Evolutionary conservation across 2,113 vertebrate species (phyloP).

Genomic region (Physeter macrocephalus): DNA sequence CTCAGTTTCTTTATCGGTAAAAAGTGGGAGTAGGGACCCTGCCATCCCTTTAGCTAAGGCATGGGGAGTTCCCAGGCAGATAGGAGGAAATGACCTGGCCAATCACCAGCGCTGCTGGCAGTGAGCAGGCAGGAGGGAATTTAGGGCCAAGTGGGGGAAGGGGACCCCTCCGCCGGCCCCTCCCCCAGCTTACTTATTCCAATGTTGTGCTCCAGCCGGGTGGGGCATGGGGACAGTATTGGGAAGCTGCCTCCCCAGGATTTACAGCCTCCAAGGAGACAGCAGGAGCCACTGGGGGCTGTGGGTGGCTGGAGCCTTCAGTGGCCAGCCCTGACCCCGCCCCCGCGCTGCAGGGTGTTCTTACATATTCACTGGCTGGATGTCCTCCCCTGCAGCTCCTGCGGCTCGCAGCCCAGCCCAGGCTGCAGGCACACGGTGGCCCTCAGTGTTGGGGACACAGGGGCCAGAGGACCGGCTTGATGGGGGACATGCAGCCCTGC

Average conservation of each 20-base stretch:
- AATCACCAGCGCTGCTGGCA: background rate
- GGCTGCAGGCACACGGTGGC: background rate
- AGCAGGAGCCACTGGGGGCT: background rate
- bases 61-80: background rate
- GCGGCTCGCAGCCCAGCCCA: background rate
- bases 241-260: background rate
- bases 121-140: background rate
- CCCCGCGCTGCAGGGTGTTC: accelerated
- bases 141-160: background rate
- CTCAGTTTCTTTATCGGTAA: background rate
- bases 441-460: background rate
- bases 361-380: accelerated
- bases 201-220: background rate
- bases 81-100: background rate
- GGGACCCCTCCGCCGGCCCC: background rate
- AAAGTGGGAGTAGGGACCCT: background rate
- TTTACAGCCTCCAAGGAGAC: background rate
- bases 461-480: background rate
- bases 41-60: background rate
- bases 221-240: no score
- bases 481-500: background rate
- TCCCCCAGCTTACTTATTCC: background rate
- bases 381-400: background rate
- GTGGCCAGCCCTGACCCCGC: background rate
- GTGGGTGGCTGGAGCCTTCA: background rate